These are phyloP conservation scores for Nestor notabilis DNA, from an alignment of 2,113 vertebrate genomes.

Conservation along the genomic window DNA sequence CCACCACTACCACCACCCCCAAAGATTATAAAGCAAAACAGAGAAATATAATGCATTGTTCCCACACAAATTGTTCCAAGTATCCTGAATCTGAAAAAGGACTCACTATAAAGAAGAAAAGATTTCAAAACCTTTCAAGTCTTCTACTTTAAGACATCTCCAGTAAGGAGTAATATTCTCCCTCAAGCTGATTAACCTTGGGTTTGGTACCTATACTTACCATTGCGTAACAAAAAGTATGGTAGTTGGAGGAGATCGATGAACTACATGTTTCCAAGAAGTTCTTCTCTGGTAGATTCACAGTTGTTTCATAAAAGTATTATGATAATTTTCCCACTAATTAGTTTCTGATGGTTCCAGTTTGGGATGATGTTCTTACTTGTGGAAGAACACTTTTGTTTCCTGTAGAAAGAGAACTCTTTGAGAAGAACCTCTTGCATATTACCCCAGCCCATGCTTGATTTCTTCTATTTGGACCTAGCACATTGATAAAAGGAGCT, in stretches of 20 bases:
- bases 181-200: background rate
- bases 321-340: background rate
- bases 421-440: background rate
- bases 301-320: background rate
- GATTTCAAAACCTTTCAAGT: background rate
- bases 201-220: background rate
- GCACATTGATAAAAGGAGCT: background rate
- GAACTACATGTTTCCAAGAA: background rate
- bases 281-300: background rate
- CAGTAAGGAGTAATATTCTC: background rate
- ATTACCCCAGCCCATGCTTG: background rate
- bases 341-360: background rate
- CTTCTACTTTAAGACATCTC: background rate
- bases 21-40: background rate
- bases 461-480: background rate
- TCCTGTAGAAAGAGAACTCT: background rate
- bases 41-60: background rate
- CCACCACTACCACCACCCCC: background rate
- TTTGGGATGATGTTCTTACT: background rate
- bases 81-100: background rate
- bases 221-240: background rate
- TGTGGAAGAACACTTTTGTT: background rate
- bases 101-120: background rate
- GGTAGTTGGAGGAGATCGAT: background rate
- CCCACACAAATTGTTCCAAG: background rate